These are phyloP conservation scores for Tachina lurida DNA, from an alignment of 2,888 invertebrate species.

Conservation along the genomic window DNA sequence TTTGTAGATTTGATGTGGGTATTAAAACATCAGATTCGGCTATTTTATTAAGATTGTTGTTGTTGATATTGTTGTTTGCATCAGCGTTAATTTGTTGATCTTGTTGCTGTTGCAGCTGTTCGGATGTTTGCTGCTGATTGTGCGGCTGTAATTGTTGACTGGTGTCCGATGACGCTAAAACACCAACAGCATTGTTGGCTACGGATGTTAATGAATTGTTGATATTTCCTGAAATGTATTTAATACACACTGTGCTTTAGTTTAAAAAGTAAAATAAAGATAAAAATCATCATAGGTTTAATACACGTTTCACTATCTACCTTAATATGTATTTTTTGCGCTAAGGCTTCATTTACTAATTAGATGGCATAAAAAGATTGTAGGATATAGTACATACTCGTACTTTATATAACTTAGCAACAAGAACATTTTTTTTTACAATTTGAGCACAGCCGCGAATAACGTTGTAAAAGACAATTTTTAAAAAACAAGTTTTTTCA, in stretches of 20 bases:
- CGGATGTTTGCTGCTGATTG: constrained; percentile 56
- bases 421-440: no score
- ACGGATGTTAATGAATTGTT: constrained; percentile 73
- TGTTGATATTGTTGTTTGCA: constrained; percentile 39
- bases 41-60: constrained; percentile 73
- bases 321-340: no score
- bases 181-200: constrained; percentile 51
- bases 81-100: constrained; percentile 56
- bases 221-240: constrained; percentile 75
- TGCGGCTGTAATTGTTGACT: constrained; percentile 64
- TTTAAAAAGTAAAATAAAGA: background rate
- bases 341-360: no score
- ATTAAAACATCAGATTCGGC: constrained; percentile 79
- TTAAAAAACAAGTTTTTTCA: no score
- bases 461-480: no score
- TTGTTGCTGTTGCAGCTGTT: constrained; percentile 70
- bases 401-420: no score
- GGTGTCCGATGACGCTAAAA: constrained; percentile 54
- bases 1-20: constrained; percentile 81
- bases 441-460: no score
- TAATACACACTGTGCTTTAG: background rate
- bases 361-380: no score
- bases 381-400: no score
- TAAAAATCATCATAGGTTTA: background rate
- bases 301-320: no score